A percentile compares a stretch with the other conserved stretches of the same genome.
phyloP scores from a whole-genome alignment of 2,797 vertebrate genomes.

The Pipistrellus pipistrellus region DNA sequence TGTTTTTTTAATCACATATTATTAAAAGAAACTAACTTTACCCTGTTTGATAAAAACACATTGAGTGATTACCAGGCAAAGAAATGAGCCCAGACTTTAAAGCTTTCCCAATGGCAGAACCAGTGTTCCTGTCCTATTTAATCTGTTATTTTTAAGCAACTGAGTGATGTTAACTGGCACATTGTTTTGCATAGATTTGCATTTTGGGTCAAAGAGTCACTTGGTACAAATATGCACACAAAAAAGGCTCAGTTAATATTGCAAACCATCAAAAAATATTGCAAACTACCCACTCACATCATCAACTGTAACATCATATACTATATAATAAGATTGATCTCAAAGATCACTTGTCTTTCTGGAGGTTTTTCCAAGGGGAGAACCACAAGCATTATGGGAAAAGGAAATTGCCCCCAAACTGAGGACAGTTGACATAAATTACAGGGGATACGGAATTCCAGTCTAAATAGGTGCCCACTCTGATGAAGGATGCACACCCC shows the following conservation, averaged over 20 bases:
- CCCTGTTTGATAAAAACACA: slow-evolving; percentile 24
- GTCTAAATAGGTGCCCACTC: neutral
- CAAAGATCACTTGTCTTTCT: neutral
- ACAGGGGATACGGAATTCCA: neutral
- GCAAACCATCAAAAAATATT: neutral
- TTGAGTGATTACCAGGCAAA: slow-evolving; percentile 32
- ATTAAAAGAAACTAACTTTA: slow-evolving; percentile 62
- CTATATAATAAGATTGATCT: slow-evolving; percentile 11
- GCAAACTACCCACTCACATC: neutral
- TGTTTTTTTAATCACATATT: slow-evolving; percentile 43
- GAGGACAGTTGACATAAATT: neutral
- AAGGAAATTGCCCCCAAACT: neutral
- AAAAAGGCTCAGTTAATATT: neutral
- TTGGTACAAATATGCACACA: slow-evolving; percentile 13
- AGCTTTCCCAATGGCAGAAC: neutral
- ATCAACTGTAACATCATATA: neutral
- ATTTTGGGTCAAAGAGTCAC: slow-evolving; percentile 15
- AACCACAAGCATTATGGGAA: neutral
- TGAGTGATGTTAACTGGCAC: neutral
- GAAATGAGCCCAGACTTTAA: slow-evolving; percentile 47
- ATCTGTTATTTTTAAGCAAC: slow-evolving; percentile 3
- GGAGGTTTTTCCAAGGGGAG: neutral
- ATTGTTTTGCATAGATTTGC: slow-evolving; percentile 7
- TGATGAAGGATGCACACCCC: neutral
- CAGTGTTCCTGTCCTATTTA: neutral